phyloP scores from a whole-genome alignment of 2,888 invertebrate species.

The Philereme transversata region DNA sequence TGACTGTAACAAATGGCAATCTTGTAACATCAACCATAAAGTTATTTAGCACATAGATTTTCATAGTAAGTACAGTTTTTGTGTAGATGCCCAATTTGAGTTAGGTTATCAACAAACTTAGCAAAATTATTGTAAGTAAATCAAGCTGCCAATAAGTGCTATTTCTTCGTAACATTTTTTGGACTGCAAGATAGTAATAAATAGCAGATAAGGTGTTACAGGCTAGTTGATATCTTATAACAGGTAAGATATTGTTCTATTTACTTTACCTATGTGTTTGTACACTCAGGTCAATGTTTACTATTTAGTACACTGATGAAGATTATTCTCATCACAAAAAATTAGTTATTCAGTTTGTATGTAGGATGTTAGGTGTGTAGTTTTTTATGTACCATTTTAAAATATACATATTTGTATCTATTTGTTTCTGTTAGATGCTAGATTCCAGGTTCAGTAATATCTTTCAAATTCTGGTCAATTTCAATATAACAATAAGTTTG shows the following conservation, averaged over 20 bases:
- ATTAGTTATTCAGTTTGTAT: too few relatives aligned
- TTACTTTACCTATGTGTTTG: too few relatives aligned
- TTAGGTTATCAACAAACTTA: too few relatives aligned
- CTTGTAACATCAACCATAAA: background rate
- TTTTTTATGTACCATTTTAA: constrained; percentile 4
- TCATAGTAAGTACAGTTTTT: background rate
- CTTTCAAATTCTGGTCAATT: background rate
- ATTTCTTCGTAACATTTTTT: background rate
- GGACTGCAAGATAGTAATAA: background rate
- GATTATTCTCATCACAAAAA: too few relatives aligned
- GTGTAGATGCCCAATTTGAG: too few relatives aligned
- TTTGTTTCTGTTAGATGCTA: constrained; percentile 3
- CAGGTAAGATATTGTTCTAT: too few relatives aligned
- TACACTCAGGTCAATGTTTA: too few relatives aligned
- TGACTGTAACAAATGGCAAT: background rate
- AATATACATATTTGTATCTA: background rate
- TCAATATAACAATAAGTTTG: too few relatives aligned
- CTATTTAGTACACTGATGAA: too few relatives aligned
- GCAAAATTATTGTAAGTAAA: background rate
- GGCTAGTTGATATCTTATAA: background rate
- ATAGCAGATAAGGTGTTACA: background rate
- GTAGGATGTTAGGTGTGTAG: background rate
- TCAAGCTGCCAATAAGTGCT: constrained; percentile 15
- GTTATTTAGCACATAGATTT: background rate
- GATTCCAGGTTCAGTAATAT: constrained; percentile 8